phyloP scores from a whole-genome alignment of 2,797 vertebrate genomes.

The Capromys pilorides region DNA sequence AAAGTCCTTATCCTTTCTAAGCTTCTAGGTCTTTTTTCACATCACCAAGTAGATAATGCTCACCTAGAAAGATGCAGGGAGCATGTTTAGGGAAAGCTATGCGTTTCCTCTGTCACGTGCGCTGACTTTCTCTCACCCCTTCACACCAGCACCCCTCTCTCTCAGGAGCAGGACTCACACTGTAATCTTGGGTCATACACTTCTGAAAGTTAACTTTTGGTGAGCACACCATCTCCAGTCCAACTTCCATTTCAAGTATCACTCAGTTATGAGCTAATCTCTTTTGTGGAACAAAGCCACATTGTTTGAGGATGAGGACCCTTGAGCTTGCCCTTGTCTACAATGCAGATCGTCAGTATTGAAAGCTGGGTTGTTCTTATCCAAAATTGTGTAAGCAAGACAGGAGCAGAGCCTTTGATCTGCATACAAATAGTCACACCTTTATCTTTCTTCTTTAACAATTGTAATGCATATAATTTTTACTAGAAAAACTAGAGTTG shows the following conservation, averaged over 20 bases:
- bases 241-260: background rate
- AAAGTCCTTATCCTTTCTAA: background rate
- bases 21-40: background rate
- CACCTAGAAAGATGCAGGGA: background rate
- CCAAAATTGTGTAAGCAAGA: constrained; percentile 2
- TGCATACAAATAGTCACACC: background rate
- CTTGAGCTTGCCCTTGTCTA: constrained; percentile 37
- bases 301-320: constrained; percentile 14
- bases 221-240: background rate
- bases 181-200: background rate
- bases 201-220: background rate
- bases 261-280: background rate
- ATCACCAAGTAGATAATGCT: background rate
- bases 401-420: background rate
- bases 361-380: constrained; percentile 51
- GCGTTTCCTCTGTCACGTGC: background rate
- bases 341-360: constrained; percentile 12
- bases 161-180: background rate
- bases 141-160: background rate
- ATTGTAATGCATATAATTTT: no score
- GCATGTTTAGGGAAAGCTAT: background rate
- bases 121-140: background rate
- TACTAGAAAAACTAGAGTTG: no score
- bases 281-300: constrained; percentile 13
- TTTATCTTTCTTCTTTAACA: background rate